Evolutionary conservation across 2,888 invertebrate species (phyloP).

Genomic region (Mayetiola destructor): DNA sequence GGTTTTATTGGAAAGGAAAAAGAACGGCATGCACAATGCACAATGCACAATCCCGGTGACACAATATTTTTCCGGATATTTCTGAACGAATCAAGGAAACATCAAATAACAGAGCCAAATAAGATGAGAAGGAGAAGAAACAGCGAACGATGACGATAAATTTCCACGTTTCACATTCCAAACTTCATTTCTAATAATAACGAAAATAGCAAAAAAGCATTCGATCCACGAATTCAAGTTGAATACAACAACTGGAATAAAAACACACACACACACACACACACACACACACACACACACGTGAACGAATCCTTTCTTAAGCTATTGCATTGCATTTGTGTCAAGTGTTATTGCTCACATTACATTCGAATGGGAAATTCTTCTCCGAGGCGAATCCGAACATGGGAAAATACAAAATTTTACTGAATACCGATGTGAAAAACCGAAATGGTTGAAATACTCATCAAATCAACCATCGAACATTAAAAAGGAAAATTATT

Average conservation of each 20-base stretch:
- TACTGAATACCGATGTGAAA: neutral
- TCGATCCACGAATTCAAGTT: neutral
- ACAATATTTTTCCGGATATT: too few species aligned
- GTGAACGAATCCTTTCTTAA: neutral
- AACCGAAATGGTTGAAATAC: neutral
- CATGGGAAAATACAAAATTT: too few species aligned
- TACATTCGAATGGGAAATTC: too few species aligned
- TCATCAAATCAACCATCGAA: neutral
- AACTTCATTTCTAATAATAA: neutral
- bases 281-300: neutral
- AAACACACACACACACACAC: neutral
- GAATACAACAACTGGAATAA: neutral
- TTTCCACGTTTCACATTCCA: neutral
- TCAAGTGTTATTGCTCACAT: constrained; percentile 1
- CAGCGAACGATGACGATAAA: too few species aligned
- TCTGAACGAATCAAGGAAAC: too few species aligned
- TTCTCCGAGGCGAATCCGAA: too few species aligned
- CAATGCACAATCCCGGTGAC: too few species aligned
- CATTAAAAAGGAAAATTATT: constrained; percentile 8
- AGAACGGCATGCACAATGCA: too few species aligned
- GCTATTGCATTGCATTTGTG: neutral
- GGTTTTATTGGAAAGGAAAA: too few species aligned
- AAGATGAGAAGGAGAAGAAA: too few species aligned
- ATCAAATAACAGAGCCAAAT: too few species aligned
- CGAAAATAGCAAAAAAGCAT: neutral